A percentile compares a stretch with the other conserved stretches of the same genome.
phyloP scores from a whole-genome alignment of 2,888 invertebrate genomes.

The Acronicta aceris region DNA sequence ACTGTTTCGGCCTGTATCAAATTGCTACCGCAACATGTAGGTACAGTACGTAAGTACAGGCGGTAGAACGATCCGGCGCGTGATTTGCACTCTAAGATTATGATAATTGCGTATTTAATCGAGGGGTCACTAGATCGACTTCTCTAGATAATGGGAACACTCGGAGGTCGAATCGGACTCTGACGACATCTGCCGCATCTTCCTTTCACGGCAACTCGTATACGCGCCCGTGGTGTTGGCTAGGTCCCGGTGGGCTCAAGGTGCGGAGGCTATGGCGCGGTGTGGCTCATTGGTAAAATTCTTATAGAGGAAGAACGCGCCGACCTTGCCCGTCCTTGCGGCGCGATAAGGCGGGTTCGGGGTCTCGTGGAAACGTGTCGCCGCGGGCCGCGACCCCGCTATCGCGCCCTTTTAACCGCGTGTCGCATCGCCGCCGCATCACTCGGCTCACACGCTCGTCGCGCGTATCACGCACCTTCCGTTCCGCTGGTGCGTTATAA shows the following conservation, averaged over 20 bases:
- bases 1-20: constrained; percentile 18
- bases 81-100: constrained; percentile 61
- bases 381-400: constrained; percentile 78
- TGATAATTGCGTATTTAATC: constrained; percentile 59
- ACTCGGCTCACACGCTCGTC: constrained; percentile 70
- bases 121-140: constrained; percentile 62
- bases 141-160: constrained; percentile 60
- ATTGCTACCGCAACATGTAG: constrained; percentile 18
- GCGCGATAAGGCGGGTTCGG: constrained; percentile 68
- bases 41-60: constrained; percentile 15
- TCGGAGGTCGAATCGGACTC: constrained; percentile 66
- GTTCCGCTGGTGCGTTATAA: constrained; percentile 32
- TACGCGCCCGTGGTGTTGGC: background rate
- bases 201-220: background rate
- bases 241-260: background rate
- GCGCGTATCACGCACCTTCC: constrained; percentile 58
- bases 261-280: background rate
- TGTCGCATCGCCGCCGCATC: constrained; percentile 65
- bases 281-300: constrained; percentile 23
- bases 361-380: constrained; percentile 75
- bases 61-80: constrained; percentile 44
- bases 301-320: constrained; percentile 61
- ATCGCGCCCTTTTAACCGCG: constrained; percentile 79
- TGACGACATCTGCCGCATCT: constrained; percentile 6
- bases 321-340: constrained; percentile 85